Conservation (phyloP, 2,113 vertebrate species). For the Otolemur garnettii region DNA sequence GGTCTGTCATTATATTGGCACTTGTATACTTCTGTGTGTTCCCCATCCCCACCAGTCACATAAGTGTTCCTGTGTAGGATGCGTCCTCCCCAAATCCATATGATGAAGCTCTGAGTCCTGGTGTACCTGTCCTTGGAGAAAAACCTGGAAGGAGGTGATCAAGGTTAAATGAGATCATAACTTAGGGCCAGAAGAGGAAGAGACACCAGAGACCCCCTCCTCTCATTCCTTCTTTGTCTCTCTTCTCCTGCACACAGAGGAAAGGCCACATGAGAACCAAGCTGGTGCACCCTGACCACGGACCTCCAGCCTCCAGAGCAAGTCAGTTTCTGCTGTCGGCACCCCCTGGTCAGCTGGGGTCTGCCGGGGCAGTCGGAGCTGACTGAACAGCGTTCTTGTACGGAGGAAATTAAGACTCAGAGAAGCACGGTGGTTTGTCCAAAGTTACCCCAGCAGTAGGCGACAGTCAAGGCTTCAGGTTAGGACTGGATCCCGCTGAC, state of each 20-base stretch:
- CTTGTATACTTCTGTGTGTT: neutral
- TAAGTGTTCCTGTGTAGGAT: neutral
- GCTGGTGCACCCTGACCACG: neutral
- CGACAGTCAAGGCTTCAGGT: neutral
- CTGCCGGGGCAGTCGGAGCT: neutral
- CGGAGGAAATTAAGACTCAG: neutral
- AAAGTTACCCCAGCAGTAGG: neutral
- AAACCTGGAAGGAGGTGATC: neutral
- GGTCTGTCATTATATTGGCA: neutral
- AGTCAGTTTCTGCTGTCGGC: neutral
- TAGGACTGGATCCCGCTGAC: neutral
- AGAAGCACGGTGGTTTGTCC: no score
- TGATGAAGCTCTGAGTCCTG: neutral
- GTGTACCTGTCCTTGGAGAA: neutral
- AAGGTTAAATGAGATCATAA: neutral
- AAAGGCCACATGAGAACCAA: no score
- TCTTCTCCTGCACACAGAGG: neutral
- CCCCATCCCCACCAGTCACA: neutral
- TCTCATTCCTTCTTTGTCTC: neutral
- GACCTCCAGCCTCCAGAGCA: neutral
- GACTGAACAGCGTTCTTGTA: neutral
- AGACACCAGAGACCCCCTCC: neutral
- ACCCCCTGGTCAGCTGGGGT: rapidly evolving
- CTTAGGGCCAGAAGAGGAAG: neutral
- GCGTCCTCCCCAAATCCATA: neutral